Evolutionary conservation across 2,113 vertebrate genomes (phyloP).

Genomic region (Brachionichthys hirsutus): DNA sequence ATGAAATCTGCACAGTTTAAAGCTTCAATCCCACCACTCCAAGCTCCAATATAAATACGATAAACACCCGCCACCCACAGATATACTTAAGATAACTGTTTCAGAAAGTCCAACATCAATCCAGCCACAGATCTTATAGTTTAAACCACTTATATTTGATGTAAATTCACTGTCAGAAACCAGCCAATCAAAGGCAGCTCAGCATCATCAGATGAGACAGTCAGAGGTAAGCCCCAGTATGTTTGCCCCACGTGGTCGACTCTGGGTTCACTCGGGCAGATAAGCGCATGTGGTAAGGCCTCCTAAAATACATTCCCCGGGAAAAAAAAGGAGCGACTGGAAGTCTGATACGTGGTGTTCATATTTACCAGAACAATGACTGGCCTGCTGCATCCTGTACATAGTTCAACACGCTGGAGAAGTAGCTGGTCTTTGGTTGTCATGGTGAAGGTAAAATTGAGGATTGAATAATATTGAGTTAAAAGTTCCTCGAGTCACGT

Average conservation of each 20-base stretch:
- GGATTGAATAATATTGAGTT: no score
- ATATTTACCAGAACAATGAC: constrained; percentile 66
- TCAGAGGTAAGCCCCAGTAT: constrained; percentile 63
- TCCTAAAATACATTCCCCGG: constrained; percentile 78
- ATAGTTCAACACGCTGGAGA: constrained; percentile 54
- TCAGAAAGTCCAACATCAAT: constrained; percentile 7
- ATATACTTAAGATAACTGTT: constrained; percentile 18
- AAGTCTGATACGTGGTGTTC: constrained; percentile 49
- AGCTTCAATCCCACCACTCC: constrained; percentile 9
- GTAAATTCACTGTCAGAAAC: constrained; percentile 4
- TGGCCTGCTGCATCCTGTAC: constrained; percentile 53
- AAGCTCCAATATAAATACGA: constrained; percentile 17
- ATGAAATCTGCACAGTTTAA: constrained; percentile 2
- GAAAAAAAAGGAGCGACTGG: constrained; percentile 64
- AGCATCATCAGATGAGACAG: constrained; percentile 46
- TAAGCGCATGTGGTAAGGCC: constrained; percentile 66
- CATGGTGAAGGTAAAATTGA: no score
- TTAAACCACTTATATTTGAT: constrained; percentile 9
- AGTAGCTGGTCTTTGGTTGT: constrained; percentile 5
- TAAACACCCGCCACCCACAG: constrained; percentile 25
- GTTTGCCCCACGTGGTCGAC: constrained; percentile 68
- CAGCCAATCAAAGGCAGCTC: constrained; percentile 32
- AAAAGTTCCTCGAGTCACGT: no score
- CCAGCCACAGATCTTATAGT: not conserved
- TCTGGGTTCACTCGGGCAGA: constrained; percentile 68